These are phyloP conservation scores for Tetragonula carbonaria DNA, from an alignment of 2,888 invertebrate genomes.

Conservation along the genomic window DNA sequence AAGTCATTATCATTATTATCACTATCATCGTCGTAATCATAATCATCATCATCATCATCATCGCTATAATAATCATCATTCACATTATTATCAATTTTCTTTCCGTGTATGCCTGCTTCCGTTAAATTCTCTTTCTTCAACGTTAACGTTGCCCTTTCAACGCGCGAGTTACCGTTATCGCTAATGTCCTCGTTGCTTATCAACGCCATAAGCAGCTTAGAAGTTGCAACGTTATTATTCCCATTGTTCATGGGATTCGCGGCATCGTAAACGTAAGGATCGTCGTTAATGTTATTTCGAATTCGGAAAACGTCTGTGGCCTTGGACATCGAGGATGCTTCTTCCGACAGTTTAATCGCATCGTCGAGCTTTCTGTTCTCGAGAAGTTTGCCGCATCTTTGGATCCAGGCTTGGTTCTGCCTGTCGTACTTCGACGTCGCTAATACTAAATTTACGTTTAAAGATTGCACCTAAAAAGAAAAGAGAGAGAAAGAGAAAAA, in stretches of 20 bases:
- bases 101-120: conserved; percentile 13
- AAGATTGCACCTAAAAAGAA: conserved; percentile 71
- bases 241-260: neutral
- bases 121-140: conserved; percentile 61
- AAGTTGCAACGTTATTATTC: neutral
- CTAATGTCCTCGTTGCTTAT: neutral
- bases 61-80: conserved; percentile 51
- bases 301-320: neutral
- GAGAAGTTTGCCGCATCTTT: conserved; percentile 1
- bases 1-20: conserved; percentile 24
- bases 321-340: neutral
- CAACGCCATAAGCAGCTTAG: neutral
- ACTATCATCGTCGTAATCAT: neutral
- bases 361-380: conserved; percentile 8
- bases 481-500: neutral
- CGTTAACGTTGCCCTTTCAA: conserved; percentile 62
- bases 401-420: conserved; percentile 61
- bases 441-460: conserved; percentile 73
- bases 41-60: neutral
- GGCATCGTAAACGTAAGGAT: conserved; percentile 15
- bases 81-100: neutral
- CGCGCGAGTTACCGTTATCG: conserved; percentile 16
- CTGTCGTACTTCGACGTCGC: conserved; percentile 75
- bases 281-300: neutral
- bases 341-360: neutral